Percentiles rank a stretch among this genome's conserved stretches.
phyloP scores from a whole-genome alignment of 1,140 invertebrate genomes.

The Philopotamus ludificatus region DNA sequence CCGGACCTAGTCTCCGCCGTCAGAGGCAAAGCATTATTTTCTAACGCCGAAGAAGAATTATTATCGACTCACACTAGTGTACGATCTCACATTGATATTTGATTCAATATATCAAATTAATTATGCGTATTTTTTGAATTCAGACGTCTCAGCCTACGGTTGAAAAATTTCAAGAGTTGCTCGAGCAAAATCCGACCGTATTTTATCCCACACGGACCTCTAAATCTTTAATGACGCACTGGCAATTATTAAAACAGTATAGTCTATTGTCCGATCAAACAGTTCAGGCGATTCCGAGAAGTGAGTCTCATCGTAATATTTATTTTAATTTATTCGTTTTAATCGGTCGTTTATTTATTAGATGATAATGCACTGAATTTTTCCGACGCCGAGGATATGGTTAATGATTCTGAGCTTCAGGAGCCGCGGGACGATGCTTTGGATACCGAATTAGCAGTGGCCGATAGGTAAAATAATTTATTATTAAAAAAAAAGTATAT shows the following conservation, averaged over 20 bases:
- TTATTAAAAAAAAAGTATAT: neutral
- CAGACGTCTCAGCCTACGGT: conserved; percentile 58
- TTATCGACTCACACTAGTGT: conserved; percentile 81
- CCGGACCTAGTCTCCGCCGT: conserved; percentile 84
- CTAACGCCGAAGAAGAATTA: conserved; percentile 84
- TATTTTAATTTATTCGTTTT: neutral
- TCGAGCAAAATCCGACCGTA: conserved; percentile 78
- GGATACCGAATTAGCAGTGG: conserved; percentile 64
- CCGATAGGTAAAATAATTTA: conserved; percentile 59
- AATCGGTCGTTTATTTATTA: conserved; percentile 28
- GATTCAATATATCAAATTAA: neutral
- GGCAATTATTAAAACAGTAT: conserved; percentile 92
- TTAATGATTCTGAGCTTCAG: conserved; percentile 79
- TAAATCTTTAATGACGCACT: conserved; percentile 83
- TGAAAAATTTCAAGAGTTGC: conserved; percentile 82
- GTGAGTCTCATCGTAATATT: conserved; percentile 40
- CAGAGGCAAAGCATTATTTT: conserved; percentile 87
- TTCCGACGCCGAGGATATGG: conserved; percentile 88
- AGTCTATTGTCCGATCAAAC: conserved; percentile 88
- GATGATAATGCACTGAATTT: conserved; percentile 77
- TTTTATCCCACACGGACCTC: conserved; percentile 88
- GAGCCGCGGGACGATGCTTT: conserved; percentile 77
- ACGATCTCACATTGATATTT: conserved; percentile 45
- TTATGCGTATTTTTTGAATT: conserved; percentile 25
- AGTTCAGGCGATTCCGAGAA: conserved; percentile 63